phyloP scores from a whole-genome alignment of 2,797 vertebrate genomes.

The Parauchenoglanis ngamensis region DNA sequence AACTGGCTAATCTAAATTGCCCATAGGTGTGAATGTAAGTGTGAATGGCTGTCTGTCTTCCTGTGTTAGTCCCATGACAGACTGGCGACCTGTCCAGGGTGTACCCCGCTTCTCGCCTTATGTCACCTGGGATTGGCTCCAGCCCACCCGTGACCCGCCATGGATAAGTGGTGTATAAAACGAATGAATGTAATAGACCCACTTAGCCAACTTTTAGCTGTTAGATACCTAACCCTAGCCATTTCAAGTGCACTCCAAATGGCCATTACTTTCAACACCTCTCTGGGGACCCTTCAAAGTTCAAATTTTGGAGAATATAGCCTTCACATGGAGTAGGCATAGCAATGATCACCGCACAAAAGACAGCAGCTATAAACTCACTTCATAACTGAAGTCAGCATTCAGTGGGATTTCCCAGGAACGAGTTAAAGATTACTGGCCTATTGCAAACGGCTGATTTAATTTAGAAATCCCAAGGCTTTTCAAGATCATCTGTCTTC shows the following conservation, averaged over 20 bases:
- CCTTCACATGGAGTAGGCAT: constrained; percentile 17
- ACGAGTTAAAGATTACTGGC: constrained; percentile 10
- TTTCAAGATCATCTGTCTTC: constrained; percentile 26
- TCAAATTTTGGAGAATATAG: constrained; percentile 12
- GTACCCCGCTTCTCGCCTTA: too few species aligned
- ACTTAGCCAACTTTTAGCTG: constrained; percentile 12
- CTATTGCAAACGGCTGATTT: constrained; percentile 31
- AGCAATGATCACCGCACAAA: constrained; percentile 4
- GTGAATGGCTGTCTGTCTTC: too few species aligned
- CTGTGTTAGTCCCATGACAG: too few species aligned
- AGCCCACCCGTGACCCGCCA: too few species aligned
- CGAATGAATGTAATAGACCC: neutral
- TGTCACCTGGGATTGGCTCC: too few species aligned
- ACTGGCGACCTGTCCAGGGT: too few species aligned
- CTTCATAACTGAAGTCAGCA: constrained; percentile 14
- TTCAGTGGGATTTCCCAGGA: constrained; percentile 18
- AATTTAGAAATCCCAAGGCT: constrained; percentile 19
- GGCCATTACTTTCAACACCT: neutral
- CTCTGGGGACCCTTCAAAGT: constrained; percentile 12
- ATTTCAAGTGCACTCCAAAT: constrained; percentile 21
- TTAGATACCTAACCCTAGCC: neutral
- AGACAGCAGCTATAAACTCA: constrained; percentile 19
- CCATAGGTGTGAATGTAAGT: too few species aligned
- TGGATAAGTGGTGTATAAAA: too few species aligned
- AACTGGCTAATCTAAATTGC: too few species aligned